These are phyloP conservation scores for Oceanodroma leucorhoa DNA, from an alignment of 2,797 vertebrate genomes.

Conservation along the genomic window DNA sequence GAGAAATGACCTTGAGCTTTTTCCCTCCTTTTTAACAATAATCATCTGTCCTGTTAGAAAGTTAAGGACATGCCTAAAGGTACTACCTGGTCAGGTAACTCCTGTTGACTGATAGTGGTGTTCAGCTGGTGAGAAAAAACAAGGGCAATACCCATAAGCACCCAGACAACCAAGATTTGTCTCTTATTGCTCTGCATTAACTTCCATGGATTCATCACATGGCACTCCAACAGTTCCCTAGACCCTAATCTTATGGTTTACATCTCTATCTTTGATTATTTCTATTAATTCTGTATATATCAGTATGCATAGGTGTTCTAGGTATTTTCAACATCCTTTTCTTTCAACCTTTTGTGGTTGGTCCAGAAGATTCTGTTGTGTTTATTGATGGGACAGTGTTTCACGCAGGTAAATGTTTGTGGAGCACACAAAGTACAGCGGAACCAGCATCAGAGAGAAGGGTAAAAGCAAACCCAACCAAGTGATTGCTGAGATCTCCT, in stretches of 20 bases:
- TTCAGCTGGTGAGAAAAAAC: not conserved
- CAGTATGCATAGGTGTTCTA: not conserved
- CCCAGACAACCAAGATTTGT: not conserved
- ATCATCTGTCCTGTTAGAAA: not conserved
- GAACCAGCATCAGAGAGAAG: not conserved
- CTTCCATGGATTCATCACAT: not conserved
- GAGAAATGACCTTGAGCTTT: not conserved
- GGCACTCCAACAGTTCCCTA: not conserved
- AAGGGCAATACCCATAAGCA: not conserved
- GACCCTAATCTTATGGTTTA: not conserved
- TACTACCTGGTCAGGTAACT: not conserved
- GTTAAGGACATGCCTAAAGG: not conserved
- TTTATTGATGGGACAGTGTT: not conserved
- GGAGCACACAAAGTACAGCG: not conserved
- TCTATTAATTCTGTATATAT: not conserved
- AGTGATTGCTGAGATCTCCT: not conserved
- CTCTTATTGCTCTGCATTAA: not conserved
- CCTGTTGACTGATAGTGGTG: not conserved
- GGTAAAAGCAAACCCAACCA: rapidly evolving
- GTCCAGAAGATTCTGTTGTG: not conserved
- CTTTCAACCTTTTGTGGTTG: not conserved
- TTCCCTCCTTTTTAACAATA: not conserved
- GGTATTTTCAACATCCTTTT: not conserved
- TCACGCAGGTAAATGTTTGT: not conserved
- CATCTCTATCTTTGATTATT: not conserved